These are phyloP conservation scores for Nicator chloris DNA, from an alignment of 2,113 vertebrate species.

Conservation along the genomic window DNA sequence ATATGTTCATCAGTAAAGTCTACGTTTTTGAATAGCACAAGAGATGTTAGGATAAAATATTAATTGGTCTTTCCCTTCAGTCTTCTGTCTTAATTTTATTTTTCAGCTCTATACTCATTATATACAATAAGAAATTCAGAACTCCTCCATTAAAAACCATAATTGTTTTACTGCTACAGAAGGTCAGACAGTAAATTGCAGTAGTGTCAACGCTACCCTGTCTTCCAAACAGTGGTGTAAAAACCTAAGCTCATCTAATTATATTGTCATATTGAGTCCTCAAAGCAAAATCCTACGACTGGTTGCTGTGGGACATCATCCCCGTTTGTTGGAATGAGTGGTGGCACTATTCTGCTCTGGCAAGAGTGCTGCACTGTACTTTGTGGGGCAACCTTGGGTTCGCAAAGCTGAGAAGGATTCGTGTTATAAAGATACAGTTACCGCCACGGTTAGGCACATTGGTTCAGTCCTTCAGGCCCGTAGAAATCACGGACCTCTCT, in stretches of 20 bases:
- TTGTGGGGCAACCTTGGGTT: background rate
- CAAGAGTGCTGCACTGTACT: rapidly evolving
- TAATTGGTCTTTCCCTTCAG: background rate
- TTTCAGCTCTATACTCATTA: background rate
- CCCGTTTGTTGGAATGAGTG: background rate
- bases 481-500: background rate
- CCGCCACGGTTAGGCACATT: background rate
- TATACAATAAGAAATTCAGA: background rate
- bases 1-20: background rate
- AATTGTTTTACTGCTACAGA: background rate
- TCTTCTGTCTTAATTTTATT: background rate
- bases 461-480: background rate
- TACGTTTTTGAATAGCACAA: background rate
- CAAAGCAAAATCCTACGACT: background rate
- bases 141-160: background rate
- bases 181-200: background rate
- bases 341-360: background rate
- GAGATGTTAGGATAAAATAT: background rate
- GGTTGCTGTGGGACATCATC: background rate
- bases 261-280: background rate
- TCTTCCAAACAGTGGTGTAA: background rate
- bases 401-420: background rate
- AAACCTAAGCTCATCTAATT: background rate
- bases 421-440: rapidly evolving
- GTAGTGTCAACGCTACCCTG: rapidly evolving